Conservation (phyloP, 2,113 vertebrate species). For the Bubo bubo region DNA sequence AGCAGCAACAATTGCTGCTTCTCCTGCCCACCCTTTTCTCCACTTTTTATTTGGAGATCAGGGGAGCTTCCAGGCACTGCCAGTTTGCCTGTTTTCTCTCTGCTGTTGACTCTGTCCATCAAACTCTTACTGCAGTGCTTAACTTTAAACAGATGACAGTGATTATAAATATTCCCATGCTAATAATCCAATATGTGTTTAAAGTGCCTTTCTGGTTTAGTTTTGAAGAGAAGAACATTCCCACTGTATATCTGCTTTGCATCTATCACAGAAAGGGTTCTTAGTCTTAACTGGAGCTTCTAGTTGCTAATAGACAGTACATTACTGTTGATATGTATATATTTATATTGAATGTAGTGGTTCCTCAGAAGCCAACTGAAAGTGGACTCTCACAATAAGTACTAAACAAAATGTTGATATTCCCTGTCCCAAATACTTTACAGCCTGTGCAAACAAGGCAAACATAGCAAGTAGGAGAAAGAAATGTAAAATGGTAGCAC, state of each 20-base stretch:
- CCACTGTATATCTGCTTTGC: not conserved
- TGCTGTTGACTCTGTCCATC: not conserved
- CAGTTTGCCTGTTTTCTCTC: not conserved
- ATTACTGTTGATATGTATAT: not conserved
- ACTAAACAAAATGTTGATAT: not conserved
- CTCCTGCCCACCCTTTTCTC: not conserved
- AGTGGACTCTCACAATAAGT: not conserved
- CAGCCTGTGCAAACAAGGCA: not conserved
- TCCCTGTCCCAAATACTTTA: not conserved
- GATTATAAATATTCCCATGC: not conserved
- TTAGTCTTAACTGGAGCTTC: not conserved
- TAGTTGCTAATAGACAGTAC: not conserved
- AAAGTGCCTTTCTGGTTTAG: not conserved
- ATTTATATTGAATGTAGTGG: not conserved
- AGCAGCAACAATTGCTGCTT: not conserved
- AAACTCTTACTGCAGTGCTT: not conserved
- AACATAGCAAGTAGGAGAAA: not conserved
- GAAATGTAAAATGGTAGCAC: not conserved
- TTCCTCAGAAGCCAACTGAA: not conserved
- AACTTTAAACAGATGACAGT: not conserved
- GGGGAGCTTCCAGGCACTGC: not conserved
- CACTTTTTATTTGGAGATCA: not conserved
- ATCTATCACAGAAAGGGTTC: not conserved
- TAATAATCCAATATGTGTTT: not conserved
- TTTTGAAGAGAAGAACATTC: not conserved